These are phyloP conservation scores for Eurois occulta DNA, from an alignment of 2,888 invertebrate genomes.

Conservation along the genomic window DNA sequence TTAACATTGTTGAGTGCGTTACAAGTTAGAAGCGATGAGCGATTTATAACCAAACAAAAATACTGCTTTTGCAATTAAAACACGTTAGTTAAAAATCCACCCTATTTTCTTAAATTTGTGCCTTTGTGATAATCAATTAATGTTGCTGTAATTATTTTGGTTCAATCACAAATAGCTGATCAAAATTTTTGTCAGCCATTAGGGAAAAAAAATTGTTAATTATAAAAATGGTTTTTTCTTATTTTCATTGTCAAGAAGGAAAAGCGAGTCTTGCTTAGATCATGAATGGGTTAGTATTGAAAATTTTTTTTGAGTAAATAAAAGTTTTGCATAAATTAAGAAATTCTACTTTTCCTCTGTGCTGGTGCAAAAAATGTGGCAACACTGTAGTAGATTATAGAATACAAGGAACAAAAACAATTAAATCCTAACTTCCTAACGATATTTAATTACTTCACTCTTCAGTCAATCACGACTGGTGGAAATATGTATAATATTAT, in stretches of 20 bases:
- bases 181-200: too few species aligned
- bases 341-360: background rate
- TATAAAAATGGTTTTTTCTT: background rate
- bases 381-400: background rate
- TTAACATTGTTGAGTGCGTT: slow-evolving; percentile 32
- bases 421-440: too few species aligned
- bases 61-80: background rate
- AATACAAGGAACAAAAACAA: background rate
- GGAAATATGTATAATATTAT: too few species aligned
- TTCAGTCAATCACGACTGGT: too few species aligned
- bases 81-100: background rate
- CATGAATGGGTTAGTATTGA: too few species aligned
- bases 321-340: background rate
- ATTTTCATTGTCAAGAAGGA: background rate
- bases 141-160: background rate
- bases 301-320: too few species aligned
- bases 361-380: background rate
- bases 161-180: background rate
- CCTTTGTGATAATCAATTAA: background rate
- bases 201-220: too few species aligned
- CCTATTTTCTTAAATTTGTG: background rate
- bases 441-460: too few species aligned
- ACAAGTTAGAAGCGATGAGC: slow-evolving; percentile 19
- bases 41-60: background rate
- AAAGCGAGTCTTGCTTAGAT: too few species aligned